These are phyloP conservation scores for Geotrypetes seraphini DNA, from an alignment of 2,797 vertebrate species.

Conservation along the genomic window DNA sequence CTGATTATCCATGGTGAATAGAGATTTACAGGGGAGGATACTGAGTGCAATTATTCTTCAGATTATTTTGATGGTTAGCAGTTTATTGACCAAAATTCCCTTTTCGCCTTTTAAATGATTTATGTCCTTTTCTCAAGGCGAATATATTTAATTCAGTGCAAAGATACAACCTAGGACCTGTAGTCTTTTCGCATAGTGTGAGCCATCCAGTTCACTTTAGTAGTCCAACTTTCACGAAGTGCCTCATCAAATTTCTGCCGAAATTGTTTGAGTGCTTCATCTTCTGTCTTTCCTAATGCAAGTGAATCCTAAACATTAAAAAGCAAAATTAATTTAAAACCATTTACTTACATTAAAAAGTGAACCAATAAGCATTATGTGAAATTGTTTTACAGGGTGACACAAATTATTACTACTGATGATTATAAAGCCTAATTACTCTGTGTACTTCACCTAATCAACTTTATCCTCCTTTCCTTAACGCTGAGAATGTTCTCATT, in stretches of 20 bases:
- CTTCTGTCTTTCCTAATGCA: slow-evolving; percentile 90
- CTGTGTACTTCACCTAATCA: too few species aligned
- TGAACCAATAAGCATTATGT: too few species aligned
- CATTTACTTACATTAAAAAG: too few species aligned
- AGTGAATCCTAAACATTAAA: slow-evolving; percentile 74
- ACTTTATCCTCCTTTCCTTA: too few species aligned
- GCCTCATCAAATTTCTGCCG: slow-evolving; percentile 97
- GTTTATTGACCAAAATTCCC: slow-evolving; percentile 39
- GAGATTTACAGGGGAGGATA: slow-evolving; percentile 38
- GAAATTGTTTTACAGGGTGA: too few species aligned
- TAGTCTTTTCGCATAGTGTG: slow-evolving; percentile 93
- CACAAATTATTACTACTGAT: too few species aligned
- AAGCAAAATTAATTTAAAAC: slow-evolving; percentile 1
- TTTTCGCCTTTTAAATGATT: slow-evolving; percentile 52
- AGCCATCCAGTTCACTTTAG: slow-evolving; percentile 99
- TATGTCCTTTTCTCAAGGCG: slow-evolving; percentile 31
- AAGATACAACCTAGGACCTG: slow-evolving; percentile 68
- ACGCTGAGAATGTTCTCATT: too few species aligned
- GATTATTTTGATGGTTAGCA: slow-evolving; percentile 11
- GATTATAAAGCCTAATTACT: too few species aligned
- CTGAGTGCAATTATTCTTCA: slow-evolving; percentile 37
- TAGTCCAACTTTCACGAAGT: slow-evolving; percentile 95
- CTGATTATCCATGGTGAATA: slow-evolving; percentile 48
- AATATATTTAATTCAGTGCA: slow-evolving; percentile 51
- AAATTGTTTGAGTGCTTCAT: slow-evolving; percentile 94